A percentile compares a stretch with the other conserved stretches of the same genome.
Conservation (phyloP, 2,797 vertebrate species). For the Centroberyx gerrardi region DNA sequence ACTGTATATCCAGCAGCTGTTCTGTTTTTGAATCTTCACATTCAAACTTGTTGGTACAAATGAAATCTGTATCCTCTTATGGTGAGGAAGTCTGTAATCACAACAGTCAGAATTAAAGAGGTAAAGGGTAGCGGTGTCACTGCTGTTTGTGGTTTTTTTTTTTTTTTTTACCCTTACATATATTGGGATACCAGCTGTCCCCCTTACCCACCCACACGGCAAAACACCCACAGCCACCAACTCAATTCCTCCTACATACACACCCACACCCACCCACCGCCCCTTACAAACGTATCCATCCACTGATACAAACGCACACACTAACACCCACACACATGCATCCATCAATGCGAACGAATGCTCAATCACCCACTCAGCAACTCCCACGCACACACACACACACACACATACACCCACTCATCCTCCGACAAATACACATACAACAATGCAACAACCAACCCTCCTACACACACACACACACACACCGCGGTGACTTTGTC, state of each 20-base stretch:
- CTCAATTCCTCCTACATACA: too few relatives aligned
- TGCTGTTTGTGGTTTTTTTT: too few relatives aligned
- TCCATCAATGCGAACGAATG: conserved; percentile 71
- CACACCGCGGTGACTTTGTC: conserved; percentile 53
- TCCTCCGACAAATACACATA: conserved; percentile 48
- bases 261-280: conserved; percentile 6
- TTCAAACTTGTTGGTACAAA: too few relatives aligned
- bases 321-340: conserved; percentile 58
- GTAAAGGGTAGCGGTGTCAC: too few relatives aligned
- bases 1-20: too few relatives aligned
- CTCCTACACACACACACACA: conserved; percentile 44
- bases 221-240: conserved; percentile 45
- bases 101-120: too few relatives aligned
- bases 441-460: conserved; percentile 19
- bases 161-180: neutral
- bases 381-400: conserved; percentile 50
- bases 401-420: conserved; percentile 57
- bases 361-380: conserved; percentile 60
- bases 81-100: too few relatives aligned
- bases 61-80: too few relatives aligned
- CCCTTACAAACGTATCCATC: conserved; percentile 57
- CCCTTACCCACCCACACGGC: conserved; percentile 19
- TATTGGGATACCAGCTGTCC: neutral
- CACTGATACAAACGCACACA: conserved; percentile 51
- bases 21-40: too few relatives aligned